Evolutionary conservation across 2,888 invertebrate species (phyloP).

Genomic region (Colostygia pectinataria): DNA sequence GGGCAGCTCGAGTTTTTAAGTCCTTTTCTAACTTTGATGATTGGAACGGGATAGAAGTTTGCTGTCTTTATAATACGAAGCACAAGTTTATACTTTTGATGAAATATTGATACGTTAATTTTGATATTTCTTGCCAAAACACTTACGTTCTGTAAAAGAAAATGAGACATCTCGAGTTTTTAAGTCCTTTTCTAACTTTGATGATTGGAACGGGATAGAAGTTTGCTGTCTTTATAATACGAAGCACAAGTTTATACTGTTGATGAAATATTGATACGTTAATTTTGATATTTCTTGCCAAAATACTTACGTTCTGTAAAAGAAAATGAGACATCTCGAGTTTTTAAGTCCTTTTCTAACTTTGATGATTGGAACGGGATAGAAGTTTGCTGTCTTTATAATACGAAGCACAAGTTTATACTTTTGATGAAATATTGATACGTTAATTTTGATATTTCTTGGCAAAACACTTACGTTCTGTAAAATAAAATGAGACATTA

Average conservation of each 20-base stretch:
- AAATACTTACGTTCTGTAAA: too few relatives aligned
- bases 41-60: conserved; percentile 27
- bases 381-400: conserved; percentile 16
- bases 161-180: conserved; percentile 32
- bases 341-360: conserved; percentile 37
- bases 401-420: conserved; percentile 1
- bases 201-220: conserved; percentile 29
- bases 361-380: conserved; percentile 30
- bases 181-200: conserved; percentile 35
- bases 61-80: conserved; percentile 12
- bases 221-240: conserved; percentile 17
- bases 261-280: too few relatives aligned
- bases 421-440: too few relatives aligned
- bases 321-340: conserved; percentile 29
- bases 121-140: too few relatives aligned
- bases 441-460: too few relatives aligned
- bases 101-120: too few relatives aligned
- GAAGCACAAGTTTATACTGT: not conserved
- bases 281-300: too few relatives aligned
- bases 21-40: conserved; percentile 33
- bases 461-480: too few relatives aligned
- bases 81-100: too few relatives aligned
- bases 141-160: too few relatives aligned
- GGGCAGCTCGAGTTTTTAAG: conserved; percentile 35
- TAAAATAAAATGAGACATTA: too few relatives aligned